phyloP scores from a whole-genome alignment of 1,140 invertebrate genomes.

The Choristoneura fumiferana region DNA sequence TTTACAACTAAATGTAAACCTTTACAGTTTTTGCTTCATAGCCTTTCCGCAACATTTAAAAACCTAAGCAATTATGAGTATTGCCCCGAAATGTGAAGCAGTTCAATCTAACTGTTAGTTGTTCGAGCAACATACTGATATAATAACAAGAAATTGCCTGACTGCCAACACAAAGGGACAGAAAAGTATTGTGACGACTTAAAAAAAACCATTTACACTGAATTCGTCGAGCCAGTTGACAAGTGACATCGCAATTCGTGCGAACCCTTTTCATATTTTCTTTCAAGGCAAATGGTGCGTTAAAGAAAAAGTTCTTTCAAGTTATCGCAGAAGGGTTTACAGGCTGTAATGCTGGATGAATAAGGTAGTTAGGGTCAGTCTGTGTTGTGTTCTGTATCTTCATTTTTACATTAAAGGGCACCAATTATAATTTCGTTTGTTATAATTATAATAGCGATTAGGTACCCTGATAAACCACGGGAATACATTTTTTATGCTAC shows the following conservation, averaged over 20 bases:
- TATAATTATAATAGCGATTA: too few species aligned
- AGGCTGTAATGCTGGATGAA: not conserved
- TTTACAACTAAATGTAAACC: too few species aligned
- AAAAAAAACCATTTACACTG: slow-evolving; percentile 23
- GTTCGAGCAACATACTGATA: slow-evolving; percentile 7
- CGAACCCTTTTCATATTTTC: slow-evolving; percentile 36
- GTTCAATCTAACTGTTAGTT: not conserved
- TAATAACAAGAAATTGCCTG: slow-evolving; percentile 14
- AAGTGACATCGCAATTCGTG: slow-evolving; percentile 37
- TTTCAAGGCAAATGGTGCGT: slow-evolving; percentile 36
- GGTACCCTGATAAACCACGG: too few species aligned
- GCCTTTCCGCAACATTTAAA: too few species aligned
- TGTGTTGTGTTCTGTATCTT: too few species aligned
- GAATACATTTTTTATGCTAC: too few species aligned
- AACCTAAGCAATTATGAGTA: not conserved
- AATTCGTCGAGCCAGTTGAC: slow-evolving; percentile 27
- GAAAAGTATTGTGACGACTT: slow-evolving; percentile 18
- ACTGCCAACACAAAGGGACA: slow-evolving; percentile 11
- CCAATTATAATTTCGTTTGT: too few species aligned
- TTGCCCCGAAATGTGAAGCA: too few species aligned
- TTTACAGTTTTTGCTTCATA: too few species aligned
- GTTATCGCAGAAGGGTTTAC: slow-evolving; percentile 18
- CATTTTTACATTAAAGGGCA: too few species aligned
- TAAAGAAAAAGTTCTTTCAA: slow-evolving; percentile 35
- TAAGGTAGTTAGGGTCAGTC: too few species aligned